Conservation (phyloP, 1,140 invertebrate genomes). For the Frieseomelitta varia region DNA sequence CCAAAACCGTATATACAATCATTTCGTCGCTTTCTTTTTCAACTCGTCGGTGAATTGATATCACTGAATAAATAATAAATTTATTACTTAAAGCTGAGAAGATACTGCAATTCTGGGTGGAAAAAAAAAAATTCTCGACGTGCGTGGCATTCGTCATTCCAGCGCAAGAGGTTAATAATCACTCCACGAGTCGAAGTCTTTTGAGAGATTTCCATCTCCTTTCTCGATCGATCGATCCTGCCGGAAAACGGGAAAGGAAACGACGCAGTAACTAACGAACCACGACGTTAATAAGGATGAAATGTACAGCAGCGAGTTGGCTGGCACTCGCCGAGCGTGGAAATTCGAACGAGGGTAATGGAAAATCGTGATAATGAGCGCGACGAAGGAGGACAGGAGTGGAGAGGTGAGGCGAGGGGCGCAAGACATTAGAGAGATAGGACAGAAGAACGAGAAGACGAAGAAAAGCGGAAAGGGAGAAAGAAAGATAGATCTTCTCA, state of each 20-base stretch:
- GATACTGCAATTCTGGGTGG: no score
- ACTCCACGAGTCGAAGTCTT: not conserved
- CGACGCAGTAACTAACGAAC: not conserved
- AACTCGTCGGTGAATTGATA: no score
- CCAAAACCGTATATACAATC: no score
- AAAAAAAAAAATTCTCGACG: no score
- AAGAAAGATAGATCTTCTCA: slow-evolving; percentile 26
- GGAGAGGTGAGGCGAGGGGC: not conserved
- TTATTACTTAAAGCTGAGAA: no score
- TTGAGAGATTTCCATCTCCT: not conserved
- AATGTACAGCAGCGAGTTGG: slow-evolving; percentile 20
- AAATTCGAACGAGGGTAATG: slow-evolving; percentile 68
- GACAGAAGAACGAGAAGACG: not conserved
- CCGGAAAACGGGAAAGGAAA: not conserved
- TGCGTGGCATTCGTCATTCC: no score
- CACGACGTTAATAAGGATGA: slow-evolving; percentile 24
- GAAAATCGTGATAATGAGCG: slow-evolving; percentile 60
- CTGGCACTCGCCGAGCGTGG: slow-evolving; percentile 28
- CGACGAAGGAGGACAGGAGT: slow-evolving; percentile 42
- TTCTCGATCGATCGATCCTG: not conserved
- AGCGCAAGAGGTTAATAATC: not conserved
- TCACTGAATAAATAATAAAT: no score
- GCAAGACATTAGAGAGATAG: slow-evolving; percentile 40
- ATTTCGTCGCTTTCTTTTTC: no score
- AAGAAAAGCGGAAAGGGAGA: not conserved